These are phyloP conservation scores for Wasmannia auropunctata DNA, from an alignment of 1,140 invertebrate species.

Conservation along the genomic window DNA sequence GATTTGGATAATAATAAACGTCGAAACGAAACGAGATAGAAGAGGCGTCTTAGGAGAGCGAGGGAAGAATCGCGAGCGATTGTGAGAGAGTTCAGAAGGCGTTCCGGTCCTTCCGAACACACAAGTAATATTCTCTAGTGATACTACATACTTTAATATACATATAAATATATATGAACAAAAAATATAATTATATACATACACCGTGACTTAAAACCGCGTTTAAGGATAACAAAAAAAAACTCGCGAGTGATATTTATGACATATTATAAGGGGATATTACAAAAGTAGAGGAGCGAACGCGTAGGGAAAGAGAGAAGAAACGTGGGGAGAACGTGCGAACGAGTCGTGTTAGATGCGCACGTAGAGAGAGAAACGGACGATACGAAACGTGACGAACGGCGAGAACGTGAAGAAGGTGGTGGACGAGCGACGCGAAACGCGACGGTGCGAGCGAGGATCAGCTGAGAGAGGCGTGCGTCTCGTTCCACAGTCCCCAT, in stretches of 20 bases:
- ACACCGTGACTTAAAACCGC: conserved; percentile 65
- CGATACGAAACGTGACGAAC: conserved; percentile 17
- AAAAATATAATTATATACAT: conserved; percentile 65
- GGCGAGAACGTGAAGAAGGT: neutral
- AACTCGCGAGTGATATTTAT: conserved; percentile 75
- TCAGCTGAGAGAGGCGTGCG: conserved; percentile 19
- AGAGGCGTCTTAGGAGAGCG: neutral
- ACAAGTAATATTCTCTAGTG: conserved; percentile 75
- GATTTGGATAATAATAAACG: conserved; percentile 30
- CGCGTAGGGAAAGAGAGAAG: neutral
- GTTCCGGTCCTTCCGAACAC: conserved; percentile 45
- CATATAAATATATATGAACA: conserved; percentile 54
- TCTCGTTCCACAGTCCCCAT: conserved; percentile 30
- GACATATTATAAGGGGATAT: conserved; percentile 69
- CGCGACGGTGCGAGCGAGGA: conserved; percentile 13
- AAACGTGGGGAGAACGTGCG: too few species aligned
- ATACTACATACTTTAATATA: conserved; percentile 68
- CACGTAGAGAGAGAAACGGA: conserved; percentile 13
- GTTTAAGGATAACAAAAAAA: conserved; percentile 70
- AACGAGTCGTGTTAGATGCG: neutral
- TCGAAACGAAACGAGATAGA: neutral
- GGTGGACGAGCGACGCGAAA: neutral
- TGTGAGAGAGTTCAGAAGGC: neutral
- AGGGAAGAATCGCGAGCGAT: neutral
- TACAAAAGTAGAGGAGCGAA: conserved; percentile 26